These are phyloP conservation scores for Pelecanoides urinatrix DNA, from an alignment of 2,113 vertebrate species.

Conservation along the genomic window DNA sequence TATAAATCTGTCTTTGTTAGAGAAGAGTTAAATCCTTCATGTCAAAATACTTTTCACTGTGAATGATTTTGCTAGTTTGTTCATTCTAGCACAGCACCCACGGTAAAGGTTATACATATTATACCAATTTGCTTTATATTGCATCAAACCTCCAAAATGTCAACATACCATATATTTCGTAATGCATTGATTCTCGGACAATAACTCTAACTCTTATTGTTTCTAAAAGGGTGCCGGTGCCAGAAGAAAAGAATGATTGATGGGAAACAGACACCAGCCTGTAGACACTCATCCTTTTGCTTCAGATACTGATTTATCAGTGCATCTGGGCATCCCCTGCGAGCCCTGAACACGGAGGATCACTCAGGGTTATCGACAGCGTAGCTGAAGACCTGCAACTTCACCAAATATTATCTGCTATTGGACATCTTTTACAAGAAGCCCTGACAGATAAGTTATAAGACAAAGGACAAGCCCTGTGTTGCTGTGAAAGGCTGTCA, in stretches of 20 bases:
- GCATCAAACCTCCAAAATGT: slow-evolving; percentile 72
- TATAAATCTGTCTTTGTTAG: slow-evolving; percentile 51
- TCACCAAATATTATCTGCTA: slow-evolving; percentile 41
- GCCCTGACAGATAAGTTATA: slow-evolving; percentile 27
- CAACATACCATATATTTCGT: slow-evolving; percentile 65
- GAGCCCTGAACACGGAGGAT: slow-evolving; percentile 46
- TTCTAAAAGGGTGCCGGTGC: slow-evolving; percentile 79
- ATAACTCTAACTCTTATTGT: slow-evolving; percentile 81
- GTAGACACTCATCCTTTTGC: slow-evolving; percentile 75
- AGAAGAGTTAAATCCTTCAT: slow-evolving; percentile 55
- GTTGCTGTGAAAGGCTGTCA: slow-evolving; percentile 46
- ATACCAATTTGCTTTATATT: slow-evolving; percentile 64
- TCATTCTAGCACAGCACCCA: slow-evolving; percentile 27
- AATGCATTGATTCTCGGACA: slow-evolving; percentile 66
- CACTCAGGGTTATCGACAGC: slow-evolving; percentile 64
- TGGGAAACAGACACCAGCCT: slow-evolving; percentile 76
- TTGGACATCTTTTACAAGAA: slow-evolving; percentile 60
- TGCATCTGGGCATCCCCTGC: slow-evolving; percentile 33
- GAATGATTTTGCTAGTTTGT: slow-evolving; percentile 47
- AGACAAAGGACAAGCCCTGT: slow-evolving; percentile 8
- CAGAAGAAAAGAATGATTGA: slow-evolving; percentile 84
- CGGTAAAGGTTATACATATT: slow-evolving; percentile 66
- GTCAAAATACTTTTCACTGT: slow-evolving; percentile 47
- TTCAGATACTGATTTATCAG: slow-evolving; percentile 68
- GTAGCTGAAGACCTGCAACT: slow-evolving; percentile 44